A percentile compares a stretch with the other conserved stretches of the same genome.
phyloP scores from a whole-genome alignment of 2,797 vertebrate genomes.

The Oryzias dopingdopingensis region DNA sequence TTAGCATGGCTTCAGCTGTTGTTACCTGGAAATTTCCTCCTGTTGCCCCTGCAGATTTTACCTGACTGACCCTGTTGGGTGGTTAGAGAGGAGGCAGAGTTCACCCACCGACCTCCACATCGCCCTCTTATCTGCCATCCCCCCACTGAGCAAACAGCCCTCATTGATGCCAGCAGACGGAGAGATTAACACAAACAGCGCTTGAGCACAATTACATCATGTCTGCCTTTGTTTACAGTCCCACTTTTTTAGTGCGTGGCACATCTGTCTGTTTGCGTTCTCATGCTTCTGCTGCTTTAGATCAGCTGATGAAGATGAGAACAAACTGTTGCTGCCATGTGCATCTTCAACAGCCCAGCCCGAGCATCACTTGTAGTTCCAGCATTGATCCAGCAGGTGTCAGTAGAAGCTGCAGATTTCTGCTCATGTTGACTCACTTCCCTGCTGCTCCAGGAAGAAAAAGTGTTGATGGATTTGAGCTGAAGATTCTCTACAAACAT shows the following conservation, averaged over 20 bases:
- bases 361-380: constrained; percentile 36
- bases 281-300: constrained; percentile 7
- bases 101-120: constrained; percentile 37
- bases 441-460: constrained; percentile 4
- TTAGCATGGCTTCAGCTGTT: too few relatives aligned
- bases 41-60: constrained; percentile 55
- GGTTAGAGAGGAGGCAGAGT: constrained; percentile 43
- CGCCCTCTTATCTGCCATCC: constrained; percentile 56
- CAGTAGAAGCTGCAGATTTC: constrained; percentile 41
- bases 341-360: too few relatives aligned
- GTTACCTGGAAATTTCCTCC: constrained; percentile 25
- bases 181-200: constrained; percentile 32
- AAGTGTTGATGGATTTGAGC: constrained; percentile 25
- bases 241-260: constrained; percentile 17
- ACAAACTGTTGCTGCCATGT: constrained; percentile 20
- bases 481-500: constrained; percentile 29
- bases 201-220: constrained; percentile 42
- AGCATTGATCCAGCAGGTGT: constrained; percentile 52
- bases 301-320: constrained; percentile 40
- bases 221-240: constrained; percentile 23
- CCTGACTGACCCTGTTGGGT: constrained; percentile 58
- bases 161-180: constrained; percentile 32
- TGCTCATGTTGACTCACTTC: neutral
- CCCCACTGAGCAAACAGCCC: constrained; percentile 57
- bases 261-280: constrained; percentile 17